Evolutionary conservation across 2,113 vertebrate genomes (phyloP).

Genomic region (Scolopax mira): DNA sequence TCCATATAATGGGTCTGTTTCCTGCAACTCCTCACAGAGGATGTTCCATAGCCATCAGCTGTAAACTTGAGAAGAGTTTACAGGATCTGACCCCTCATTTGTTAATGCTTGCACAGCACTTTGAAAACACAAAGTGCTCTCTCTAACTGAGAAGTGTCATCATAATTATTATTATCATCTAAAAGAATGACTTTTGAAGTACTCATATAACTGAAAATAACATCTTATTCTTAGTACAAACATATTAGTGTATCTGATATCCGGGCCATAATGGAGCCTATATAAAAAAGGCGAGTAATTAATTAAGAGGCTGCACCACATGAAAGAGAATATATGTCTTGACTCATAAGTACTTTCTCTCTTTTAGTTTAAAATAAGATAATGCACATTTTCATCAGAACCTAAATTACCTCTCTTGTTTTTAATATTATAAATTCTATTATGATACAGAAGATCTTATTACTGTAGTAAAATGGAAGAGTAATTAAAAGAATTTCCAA

Average conservation of each 20-base stretch:
- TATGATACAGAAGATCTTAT: conserved; percentile 55
- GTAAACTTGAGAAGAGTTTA: not conserved
- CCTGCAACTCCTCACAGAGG: not conserved
- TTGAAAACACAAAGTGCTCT: not conserved
- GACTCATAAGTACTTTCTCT: not conserved
- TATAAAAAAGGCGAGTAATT: conserved; percentile 46
- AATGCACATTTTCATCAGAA: conserved; percentile 56
- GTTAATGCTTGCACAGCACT: not conserved
- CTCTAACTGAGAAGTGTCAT: not conserved
- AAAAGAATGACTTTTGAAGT: not conserved
- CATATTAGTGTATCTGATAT: not conserved
- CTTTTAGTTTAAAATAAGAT: conserved; percentile 38
- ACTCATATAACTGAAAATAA: not conserved
- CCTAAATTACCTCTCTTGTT: conserved; percentile 50
- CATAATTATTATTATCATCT: not conserved
- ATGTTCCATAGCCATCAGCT: not conserved
- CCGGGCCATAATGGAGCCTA: not conserved
- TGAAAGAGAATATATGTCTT: not conserved
- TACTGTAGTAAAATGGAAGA: conserved; percentile 45
- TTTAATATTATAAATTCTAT: conserved; percentile 67
- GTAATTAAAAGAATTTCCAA: conserved; percentile 53
- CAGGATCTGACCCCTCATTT: not conserved
- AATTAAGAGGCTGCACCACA: conserved; percentile 21
- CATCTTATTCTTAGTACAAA: not conserved
- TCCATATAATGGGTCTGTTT: not conserved